phyloP scores from a whole-genome alignment of 30 jellyfish, hydroid and myxozoan genomes.

The Pseudorhiza aurosa region DNA sequence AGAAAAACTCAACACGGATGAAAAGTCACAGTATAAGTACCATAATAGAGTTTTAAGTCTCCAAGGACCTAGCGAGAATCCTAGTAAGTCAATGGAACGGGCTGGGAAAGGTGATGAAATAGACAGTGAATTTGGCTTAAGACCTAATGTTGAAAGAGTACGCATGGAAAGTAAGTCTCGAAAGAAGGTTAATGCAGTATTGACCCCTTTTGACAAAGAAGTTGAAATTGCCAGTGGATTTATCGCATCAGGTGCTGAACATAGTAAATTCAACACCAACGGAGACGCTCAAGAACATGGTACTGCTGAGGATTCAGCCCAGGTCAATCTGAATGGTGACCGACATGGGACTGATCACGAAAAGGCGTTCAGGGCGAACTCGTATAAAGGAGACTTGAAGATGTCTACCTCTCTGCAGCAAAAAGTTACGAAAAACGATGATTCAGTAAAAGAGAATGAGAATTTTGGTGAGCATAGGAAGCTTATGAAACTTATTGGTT shows the following conservation, averaged over 20 bases:
- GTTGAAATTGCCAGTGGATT: too few relatives aligned
- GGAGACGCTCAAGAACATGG: neutral
- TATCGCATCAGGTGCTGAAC: too few relatives aligned
- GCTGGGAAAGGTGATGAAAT: neutral
- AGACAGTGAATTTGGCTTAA: neutral
- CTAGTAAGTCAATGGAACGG: neutral
- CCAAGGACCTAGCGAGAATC: neutral
- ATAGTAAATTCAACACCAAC: neutral
- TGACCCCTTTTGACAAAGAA: too few relatives aligned
- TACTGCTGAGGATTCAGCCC: neutral
- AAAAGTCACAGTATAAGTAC: neutral
- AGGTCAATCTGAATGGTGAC: neutral
- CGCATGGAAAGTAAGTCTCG: too few relatives aligned
- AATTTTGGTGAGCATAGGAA: constrained; percentile 4
- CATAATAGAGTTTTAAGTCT: neutral
- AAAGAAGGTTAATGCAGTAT: too few relatives aligned
- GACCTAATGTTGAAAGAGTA: neutral
- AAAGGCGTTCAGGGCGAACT: neutral
- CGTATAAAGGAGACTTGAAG: too few relatives aligned
- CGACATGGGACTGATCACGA: neutral
- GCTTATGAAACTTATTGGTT: constrained; percentile 26
- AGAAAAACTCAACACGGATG: neutral
- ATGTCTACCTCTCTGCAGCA: too few relatives aligned
- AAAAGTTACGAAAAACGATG: too few relatives aligned
- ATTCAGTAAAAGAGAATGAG: too few relatives aligned